Evolutionary conservation across 2,797 vertebrate genomes (phyloP), one percentile per base, ranked within the genome.

Genomic region (Gephyroberyx darwinii): DNA sequence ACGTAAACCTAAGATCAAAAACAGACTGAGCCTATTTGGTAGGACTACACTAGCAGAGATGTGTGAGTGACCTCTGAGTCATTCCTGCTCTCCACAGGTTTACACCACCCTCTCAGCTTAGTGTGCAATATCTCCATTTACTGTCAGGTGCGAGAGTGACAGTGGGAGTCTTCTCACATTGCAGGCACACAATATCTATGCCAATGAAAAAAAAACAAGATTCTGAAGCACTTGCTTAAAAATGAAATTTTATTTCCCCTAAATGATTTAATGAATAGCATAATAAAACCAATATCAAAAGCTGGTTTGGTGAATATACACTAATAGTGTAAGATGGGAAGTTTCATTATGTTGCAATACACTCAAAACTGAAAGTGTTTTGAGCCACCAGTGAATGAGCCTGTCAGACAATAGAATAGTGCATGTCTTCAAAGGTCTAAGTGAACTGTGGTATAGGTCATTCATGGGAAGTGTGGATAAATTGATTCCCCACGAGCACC

Each of bases 61-160:
- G 26, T 6, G 22, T 52, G 37, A 70, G 60, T 64, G 79, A 79
- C 69, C 30, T 69, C 60, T 22, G 43, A 80, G 67, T 79, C 77
- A 83, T 70, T 72, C 47, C 62, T 50, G 8, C 51, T 62, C 72
- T 67, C 41, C 41, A 66, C 82, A 75, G 45, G 65, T 72, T 62
- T 41, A 70, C 51, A 66, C 70, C 48, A 41, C 14, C 45, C 57
- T 65, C 62, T 69, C 55, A 51, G 47, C 67, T 52, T 50, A 60
- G 19, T 41, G 67, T 22, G 67, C 56, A 69, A 20, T 39, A 57
- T 48, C 55, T 56, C 50, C 4, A 67, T 58, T 73, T 59, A 69
- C 64, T 41, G 58, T 58, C 68, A 77, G 74, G 61, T 80, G 63
- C 52, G 58, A 74, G 48, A 61, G 78, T 41, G 51, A 71, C 39